These are phyloP conservation scores for Mesopsocus fuscifrons DNA, from an alignment of 2,888 invertebrate genomes.

Conservation along the genomic window DNA sequence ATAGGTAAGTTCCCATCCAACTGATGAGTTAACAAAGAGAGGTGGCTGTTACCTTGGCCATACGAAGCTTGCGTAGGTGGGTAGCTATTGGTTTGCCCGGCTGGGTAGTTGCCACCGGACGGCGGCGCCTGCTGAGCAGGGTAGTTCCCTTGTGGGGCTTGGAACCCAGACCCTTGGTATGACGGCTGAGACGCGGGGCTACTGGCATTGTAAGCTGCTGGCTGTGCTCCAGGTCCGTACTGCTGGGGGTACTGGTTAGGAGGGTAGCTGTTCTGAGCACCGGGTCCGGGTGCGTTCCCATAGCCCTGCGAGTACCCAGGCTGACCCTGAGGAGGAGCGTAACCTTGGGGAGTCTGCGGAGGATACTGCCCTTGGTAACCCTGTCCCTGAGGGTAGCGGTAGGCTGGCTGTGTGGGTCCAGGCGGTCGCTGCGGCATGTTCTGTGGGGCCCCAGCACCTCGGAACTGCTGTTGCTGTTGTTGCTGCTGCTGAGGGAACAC, in stretches of 20 bases:
- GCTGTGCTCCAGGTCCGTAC: constrained; percentile 21
- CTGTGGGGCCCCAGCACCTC: constrained; percentile 11
- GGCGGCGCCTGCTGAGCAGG: constrained; percentile 22
- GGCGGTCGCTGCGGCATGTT: constrained; percentile 11
- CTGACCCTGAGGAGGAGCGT: constrained; percentile 29
- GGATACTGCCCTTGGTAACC: constrained; percentile 34
- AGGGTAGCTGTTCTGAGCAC: constrained; percentile 25
- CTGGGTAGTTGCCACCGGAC: constrained; percentile 29
- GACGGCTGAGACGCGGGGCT: background rate
- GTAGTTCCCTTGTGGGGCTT: constrained; percentile 31
- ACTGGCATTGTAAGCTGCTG: constrained; percentile 18
- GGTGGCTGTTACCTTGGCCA: no score
- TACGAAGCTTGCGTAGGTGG: constrained; percentile 31
- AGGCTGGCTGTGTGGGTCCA: constrained; percentile 23
- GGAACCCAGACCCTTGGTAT: constrained; percentile 19
- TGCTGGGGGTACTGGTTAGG: constrained; percentile 24
- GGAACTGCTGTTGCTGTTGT: constrained; percentile 11
- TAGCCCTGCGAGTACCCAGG: constrained; percentile 14
- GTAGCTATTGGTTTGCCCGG: constrained; percentile 21
- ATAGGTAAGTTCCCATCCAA: no score
- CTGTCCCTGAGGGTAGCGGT: constrained; percentile 16
- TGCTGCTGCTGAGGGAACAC: constrained; percentile 8
- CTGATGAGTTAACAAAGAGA: no score
- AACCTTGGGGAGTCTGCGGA: constrained; percentile 44
- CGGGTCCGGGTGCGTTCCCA: constrained; percentile 19